Evolutionary conservation across 2,888 invertebrate genomes (phyloP).

Genomic region (Tachystola acroxantha): DNA sequence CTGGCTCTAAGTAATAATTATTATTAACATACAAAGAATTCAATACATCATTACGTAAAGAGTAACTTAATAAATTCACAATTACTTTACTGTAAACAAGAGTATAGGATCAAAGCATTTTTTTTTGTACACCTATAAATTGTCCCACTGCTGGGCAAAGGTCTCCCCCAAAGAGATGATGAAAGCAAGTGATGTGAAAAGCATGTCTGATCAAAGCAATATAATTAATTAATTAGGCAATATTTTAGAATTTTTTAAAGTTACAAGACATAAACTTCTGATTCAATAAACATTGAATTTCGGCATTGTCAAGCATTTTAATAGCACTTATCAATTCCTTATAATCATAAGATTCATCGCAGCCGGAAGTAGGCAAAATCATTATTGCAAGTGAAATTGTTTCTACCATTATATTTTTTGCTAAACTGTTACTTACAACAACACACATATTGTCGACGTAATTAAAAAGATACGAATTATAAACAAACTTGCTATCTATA

Average conservation of each 20-base stretch:
- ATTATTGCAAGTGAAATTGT: constrained; percentile 24
- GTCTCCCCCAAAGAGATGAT: too few relatives aligned
- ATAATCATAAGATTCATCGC: constrained; percentile 13
- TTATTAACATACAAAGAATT: too few relatives aligned
- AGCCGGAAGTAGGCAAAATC: constrained; percentile 20
- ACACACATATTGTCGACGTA: constrained; percentile 10
- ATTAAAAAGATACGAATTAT: neutral
- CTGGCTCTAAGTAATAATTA: too few relatives aligned
- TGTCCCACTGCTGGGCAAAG: too few relatives aligned
- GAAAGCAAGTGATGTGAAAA: too few relatives aligned
- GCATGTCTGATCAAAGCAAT: too few relatives aligned
- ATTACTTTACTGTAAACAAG: too few relatives aligned
- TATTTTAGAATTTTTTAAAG: neutral
- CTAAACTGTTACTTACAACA: constrained; percentile 8
- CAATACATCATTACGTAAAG: too few relatives aligned
- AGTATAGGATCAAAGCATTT: too few relatives aligned
- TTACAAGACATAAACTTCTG: constrained; percentile 22
- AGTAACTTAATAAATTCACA: too few relatives aligned
- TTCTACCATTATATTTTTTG: constrained; percentile 18
- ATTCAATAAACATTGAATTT: constrained; percentile 24
- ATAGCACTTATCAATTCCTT: constrained; percentile 19
- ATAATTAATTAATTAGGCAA: too few relatives aligned
- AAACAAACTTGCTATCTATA: neutral
- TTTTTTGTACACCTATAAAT: too few relatives aligned
- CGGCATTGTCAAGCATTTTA: constrained; percentile 19